These are phyloP conservation scores for Fulica atra DNA, from an alignment of 2,113 vertebrate species.

Conservation along the genomic window DNA sequence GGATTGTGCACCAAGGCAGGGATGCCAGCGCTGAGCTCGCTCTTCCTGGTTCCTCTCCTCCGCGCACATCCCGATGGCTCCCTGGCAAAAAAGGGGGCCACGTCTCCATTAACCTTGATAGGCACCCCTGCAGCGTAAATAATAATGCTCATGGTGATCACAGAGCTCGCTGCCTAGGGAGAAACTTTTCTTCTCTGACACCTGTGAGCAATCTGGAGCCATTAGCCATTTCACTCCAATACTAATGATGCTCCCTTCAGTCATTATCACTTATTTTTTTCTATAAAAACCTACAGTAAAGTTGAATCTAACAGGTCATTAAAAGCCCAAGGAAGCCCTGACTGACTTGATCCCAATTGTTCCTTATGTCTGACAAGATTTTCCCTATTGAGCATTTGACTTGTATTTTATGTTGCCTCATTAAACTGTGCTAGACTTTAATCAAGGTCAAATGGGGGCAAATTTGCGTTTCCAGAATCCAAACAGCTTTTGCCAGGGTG, in stretches of 20 bases:
- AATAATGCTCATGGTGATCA: conserved; percentile 5
- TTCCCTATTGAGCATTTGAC: conserved; percentile 47
- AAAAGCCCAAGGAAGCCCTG: conserved; percentile 50
- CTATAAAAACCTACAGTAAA: conserved; percentile 39
- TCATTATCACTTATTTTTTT: conserved; percentile 44
- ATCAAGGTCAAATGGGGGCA: conserved; percentile 64
- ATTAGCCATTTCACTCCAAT: conserved; percentile 52
- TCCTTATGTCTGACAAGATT: conserved; percentile 60
- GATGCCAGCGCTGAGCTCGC: neutral
- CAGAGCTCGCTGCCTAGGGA: conserved; percentile 1
- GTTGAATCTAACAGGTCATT: conserved; percentile 60
- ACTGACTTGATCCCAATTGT: conserved; percentile 56
- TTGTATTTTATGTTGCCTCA: conserved; percentile 60
- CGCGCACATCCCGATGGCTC: rapidly evolving
- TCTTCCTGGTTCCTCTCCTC: neutral
- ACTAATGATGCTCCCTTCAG: conserved; percentile 56
- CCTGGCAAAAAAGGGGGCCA: neutral
- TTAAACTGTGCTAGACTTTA: conserved; percentile 59
- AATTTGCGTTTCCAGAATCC: conserved; percentile 12
- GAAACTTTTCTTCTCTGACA: conserved; percentile 48
- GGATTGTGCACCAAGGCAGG: neutral
- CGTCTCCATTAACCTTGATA: conserved; percentile 46
- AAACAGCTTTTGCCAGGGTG: conserved; percentile 14
- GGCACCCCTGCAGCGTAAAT: neutral
- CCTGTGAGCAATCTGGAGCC: conserved; percentile 51